Conservation (phyloP, 2,797 vertebrate genomes). For the Agapornis canus region DNA sequence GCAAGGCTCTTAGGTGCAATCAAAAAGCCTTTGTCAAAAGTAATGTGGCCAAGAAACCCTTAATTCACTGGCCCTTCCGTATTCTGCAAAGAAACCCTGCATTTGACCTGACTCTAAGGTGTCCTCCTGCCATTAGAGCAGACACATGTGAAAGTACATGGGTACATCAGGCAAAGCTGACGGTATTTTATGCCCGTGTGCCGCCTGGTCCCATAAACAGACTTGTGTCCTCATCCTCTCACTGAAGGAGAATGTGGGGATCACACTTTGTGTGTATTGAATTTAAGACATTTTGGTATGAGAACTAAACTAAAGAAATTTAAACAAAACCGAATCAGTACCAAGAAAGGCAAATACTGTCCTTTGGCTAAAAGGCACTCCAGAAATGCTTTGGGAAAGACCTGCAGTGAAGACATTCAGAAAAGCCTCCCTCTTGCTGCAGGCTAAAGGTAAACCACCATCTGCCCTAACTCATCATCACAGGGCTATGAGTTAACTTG, state of each 20-base stretch:
- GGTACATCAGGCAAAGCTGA: background rate
- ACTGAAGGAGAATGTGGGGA: background rate
- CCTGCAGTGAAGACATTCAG: background rate
- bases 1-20: background rate
- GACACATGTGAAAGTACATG: fast-evolving
- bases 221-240: background rate
- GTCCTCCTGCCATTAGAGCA: background rate
- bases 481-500: background rate
- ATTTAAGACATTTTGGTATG: background rate
- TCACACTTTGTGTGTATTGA: background rate
- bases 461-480: background rate
- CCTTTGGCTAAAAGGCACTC: background rate
- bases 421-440: background rate
- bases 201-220: background rate
- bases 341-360: background rate
- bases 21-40: background rate
- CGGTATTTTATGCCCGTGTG: fast-evolving
- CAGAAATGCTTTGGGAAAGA: background rate
- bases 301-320: background rate
- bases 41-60: background rate
- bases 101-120: background rate
- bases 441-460: background rate
- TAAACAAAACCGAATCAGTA: background rate
- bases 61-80: background rate
- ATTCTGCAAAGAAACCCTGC: background rate